Conservation (phyloP, 2,888 invertebrate species). For the Drosophila emarginata region DNA sequence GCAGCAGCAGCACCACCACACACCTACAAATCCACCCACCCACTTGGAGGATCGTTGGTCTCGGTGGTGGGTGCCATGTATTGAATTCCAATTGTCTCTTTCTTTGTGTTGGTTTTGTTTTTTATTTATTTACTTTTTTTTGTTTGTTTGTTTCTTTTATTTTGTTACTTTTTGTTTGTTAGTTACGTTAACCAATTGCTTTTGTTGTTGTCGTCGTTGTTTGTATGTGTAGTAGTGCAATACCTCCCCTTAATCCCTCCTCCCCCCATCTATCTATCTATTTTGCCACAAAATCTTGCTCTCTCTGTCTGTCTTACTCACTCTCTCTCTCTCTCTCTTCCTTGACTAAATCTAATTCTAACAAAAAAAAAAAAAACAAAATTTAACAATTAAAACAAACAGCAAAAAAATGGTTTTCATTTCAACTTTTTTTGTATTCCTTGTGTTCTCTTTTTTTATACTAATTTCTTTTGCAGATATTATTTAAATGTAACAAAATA, state of each 20-base stretch:
- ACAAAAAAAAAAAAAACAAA: background rate
- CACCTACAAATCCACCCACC: background rate
- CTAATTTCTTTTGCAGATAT: conserved; percentile 76
- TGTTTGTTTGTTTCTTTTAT: conserved; percentile 15
- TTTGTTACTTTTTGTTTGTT: conserved; percentile 35
- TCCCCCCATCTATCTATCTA: background rate
- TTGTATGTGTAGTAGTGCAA: conserved; percentile 4
- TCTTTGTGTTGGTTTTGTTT: conserved; percentile 2
- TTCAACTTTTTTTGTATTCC: conserved; percentile 43
- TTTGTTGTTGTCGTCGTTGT: conserved; percentile 7
- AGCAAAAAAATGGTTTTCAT: conserved; percentile 36
- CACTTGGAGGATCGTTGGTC: background rate
- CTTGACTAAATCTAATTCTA: conserved; percentile 9
- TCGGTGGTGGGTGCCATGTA: background rate
- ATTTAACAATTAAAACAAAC: background rate
- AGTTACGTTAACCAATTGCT: conserved; percentile 26
- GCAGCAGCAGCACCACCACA: background rate
- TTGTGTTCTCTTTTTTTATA: conserved; percentile 56
- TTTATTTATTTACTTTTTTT: conserved; percentile 21
- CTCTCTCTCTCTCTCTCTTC: background rate
- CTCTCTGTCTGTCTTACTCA: background rate
- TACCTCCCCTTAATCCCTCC: background rate
- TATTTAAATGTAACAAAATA: conserved; percentile 70
- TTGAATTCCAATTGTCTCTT: conserved; percentile 6
- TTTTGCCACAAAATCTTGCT: background rate